phyloP scores from a whole-genome alignment of 2,113 vertebrate species.

The Hoplias malabaricus region DNA sequence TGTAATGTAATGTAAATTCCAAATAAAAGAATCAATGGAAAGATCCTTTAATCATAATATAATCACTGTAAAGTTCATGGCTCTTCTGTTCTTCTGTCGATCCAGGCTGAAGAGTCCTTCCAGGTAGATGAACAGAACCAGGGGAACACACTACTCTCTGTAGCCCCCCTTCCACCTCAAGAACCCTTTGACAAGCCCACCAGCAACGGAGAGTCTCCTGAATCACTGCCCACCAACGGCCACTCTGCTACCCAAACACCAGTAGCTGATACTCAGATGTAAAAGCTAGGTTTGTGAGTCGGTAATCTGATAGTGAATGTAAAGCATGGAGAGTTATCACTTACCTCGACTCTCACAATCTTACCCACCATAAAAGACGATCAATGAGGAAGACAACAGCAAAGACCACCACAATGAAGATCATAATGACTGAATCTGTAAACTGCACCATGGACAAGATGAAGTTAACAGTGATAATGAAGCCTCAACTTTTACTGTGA shows the following conservation, averaged over 20 bases:
- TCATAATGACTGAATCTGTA: not conserved
- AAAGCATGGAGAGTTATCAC: not conserved
- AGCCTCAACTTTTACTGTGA: slow-evolving; percentile 24
- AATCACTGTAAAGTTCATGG: no score
- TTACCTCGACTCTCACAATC: not conserved
- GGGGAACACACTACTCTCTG: slow-evolving; percentile 82
- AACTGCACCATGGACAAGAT: slow-evolving; percentile 4
- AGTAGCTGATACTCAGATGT: slow-evolving; percentile 87
- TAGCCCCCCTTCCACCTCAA: slow-evolving; percentile 72
- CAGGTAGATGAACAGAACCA: slow-evolving; percentile 84
- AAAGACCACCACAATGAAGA: slow-evolving; percentile 17
- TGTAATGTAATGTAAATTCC: no score
- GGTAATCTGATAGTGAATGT: not conserved
- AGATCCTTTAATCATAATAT: no score
- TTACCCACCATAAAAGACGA: not conserved
- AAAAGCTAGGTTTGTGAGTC: slow-evolving; percentile 45
- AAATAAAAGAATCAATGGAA: no score
- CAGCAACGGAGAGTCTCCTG: slow-evolving; percentile 82
- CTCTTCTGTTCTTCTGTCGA: slow-evolving; percentile 7
- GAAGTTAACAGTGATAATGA: slow-evolving; percentile 43
- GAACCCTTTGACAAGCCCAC: slow-evolving; percentile 79
- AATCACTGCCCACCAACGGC: slow-evolving; percentile 81
- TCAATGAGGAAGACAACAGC: not conserved
- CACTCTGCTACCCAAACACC: slow-evolving; percentile 76
- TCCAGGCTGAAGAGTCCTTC: slow-evolving; percentile 83